These are phyloP conservation scores for Tenthredo notha DNA, from an alignment of 2,888 invertebrate species.

Conservation along the genomic window DNA sequence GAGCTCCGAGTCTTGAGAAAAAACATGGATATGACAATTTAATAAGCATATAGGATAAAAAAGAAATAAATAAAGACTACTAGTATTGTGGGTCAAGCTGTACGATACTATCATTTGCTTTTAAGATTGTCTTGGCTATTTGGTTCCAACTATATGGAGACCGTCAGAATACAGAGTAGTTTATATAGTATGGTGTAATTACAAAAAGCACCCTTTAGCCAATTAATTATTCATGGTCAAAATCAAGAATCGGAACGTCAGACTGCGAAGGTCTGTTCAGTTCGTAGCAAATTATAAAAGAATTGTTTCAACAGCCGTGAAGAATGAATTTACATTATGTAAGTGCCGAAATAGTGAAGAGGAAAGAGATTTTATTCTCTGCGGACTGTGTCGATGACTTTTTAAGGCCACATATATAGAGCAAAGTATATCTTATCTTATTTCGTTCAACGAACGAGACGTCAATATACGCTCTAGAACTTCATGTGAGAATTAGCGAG, in stretches of 20 bases:
- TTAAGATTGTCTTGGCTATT: not conserved
- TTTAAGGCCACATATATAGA: conserved; percentile 1
- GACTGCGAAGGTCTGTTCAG: conserved; percentile 21
- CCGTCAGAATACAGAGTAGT: not conserved
- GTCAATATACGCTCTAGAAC: not conserved
- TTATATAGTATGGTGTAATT: not conserved
- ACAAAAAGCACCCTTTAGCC: not conserved
- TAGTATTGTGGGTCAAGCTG: not conserved
- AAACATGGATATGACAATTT: not conserved
- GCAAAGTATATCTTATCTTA: not conserved
- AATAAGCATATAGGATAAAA: conserved; percentile 4
- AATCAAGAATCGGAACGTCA: conserved; percentile 42
- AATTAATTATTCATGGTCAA: conserved; percentile 45
- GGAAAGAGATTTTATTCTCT: no score
- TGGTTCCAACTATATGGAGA: not conserved
- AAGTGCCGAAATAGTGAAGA: not conserved
- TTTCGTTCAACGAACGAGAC: conserved; percentile 30
- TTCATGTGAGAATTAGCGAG: conserved; percentile 69
- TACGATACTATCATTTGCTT: not conserved
- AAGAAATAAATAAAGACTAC: not conserved
- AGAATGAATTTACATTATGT: conserved; percentile 26
- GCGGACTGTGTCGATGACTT: not conserved
- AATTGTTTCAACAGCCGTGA: conserved; percentile 37
- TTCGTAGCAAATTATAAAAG: not conserved
- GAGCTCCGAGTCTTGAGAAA: not conserved